phyloP scores from a whole-genome alignment of 1,140 invertebrate species.

The Temnothorax longispinosus region DNA sequence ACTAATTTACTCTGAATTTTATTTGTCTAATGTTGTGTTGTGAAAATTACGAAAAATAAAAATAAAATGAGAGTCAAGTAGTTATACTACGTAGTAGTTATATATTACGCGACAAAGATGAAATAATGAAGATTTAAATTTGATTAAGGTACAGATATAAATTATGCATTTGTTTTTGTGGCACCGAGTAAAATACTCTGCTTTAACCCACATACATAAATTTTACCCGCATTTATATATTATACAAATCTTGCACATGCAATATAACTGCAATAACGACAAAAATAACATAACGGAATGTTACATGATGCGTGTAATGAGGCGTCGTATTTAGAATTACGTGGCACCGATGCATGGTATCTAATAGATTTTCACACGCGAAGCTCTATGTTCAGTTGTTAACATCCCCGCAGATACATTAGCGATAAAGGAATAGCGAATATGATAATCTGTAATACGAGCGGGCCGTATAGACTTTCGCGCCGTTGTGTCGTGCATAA shows the following conservation, averaged over 20 bases:
- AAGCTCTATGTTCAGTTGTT: neutral
- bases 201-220: neutral
- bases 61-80: neutral
- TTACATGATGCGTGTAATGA: constrained; percentile 16
- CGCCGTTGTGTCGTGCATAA: constrained; percentile 15
- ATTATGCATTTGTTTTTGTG: neutral
- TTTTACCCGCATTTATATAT: neutral
- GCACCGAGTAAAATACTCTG: neutral
- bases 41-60: neutral
- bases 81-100: neutral
- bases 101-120: neutral
- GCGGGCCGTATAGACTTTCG: neutral
- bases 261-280: neutral
- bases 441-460: constrained; percentile 53
- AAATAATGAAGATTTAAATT: neutral
- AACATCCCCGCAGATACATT: constrained; percentile 13
- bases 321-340: constrained; percentile 8
- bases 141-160: neutral
- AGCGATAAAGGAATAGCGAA: constrained; percentile 39
- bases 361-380: constrained; percentile 10
- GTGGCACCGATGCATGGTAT: constrained; percentile 24
- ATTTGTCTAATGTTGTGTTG: neutral
- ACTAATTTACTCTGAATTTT: neutral
- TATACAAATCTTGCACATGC: neutral
- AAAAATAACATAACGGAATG: constrained; percentile 7